These are phyloP conservation scores for Arrhamphus sclerolepis DNA, from an alignment of 2,797 vertebrate species.

Conservation along the genomic window DNA sequence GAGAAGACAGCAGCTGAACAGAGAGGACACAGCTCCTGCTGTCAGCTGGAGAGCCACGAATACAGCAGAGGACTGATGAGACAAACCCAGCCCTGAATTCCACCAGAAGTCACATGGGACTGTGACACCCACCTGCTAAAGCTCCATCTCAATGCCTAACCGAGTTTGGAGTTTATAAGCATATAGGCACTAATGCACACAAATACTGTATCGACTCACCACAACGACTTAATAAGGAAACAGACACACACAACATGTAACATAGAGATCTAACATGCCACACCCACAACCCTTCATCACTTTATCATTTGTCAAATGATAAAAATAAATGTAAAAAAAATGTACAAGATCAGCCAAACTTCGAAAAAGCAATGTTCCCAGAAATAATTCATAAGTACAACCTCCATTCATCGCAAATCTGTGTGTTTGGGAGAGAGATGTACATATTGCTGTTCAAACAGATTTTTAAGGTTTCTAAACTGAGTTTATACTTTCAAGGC, in stretches of 20 bases:
- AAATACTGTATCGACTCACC: background rate
- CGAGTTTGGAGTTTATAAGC: conserved; percentile 8
- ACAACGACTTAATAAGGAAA: conserved; percentile 3
- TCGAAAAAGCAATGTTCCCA: no score
- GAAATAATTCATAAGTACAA: no score
- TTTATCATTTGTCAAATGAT: no score
- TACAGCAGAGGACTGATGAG: conserved; percentile 19
- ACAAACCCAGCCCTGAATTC: conserved; percentile 62
- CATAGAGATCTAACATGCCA: conserved; percentile 37
- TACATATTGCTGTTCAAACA: no score
- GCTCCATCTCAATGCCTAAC: conserved; percentile 26
- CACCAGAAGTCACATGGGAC: conserved; percentile 65
- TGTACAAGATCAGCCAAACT: no score
- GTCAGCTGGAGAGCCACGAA: conserved; percentile 17
- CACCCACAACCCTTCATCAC: background rate
- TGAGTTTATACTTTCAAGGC: no score
- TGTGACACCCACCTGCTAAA: conserved; percentile 71
- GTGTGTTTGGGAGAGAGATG: no score
- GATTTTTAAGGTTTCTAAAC: no score
- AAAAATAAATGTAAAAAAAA: no score
- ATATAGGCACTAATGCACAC: conserved; percentile 13
- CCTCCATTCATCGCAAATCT: no score
- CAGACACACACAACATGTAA: conserved; percentile 16
- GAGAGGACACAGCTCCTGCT: conserved; percentile 27
- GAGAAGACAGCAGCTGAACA: conserved; percentile 4